A percentile compares a stretch with the other conserved stretches of the same genome.
phyloP scores from a whole-genome alignment of 2,888 invertebrate genomes.

The Tetheella fluctuosa region DNA sequence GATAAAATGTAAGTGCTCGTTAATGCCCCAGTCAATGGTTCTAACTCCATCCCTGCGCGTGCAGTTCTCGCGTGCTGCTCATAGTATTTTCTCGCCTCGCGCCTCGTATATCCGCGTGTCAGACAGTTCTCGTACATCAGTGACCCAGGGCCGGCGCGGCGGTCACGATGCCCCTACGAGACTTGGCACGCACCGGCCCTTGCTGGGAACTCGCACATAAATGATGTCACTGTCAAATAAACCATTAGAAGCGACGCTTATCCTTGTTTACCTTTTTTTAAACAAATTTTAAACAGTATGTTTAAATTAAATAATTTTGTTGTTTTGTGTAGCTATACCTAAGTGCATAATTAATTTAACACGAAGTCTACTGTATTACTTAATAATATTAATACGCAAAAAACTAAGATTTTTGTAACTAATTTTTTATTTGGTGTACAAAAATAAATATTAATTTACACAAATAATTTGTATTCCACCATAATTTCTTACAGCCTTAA shows the following conservation, averaged over 20 bases:
- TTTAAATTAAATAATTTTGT: no score
- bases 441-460: no score
- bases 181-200: constrained; percentile 45
- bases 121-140: constrained; percentile 52
- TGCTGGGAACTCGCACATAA: constrained; percentile 25
- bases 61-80: constrained; percentile 36
- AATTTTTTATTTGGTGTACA: no score
- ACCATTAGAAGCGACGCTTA: constrained; percentile 16
- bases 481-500: neutral
- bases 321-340: no score
- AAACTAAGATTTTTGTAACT: no score
- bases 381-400: no score
- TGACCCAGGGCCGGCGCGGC: constrained; percentile 32
- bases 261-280: constrained; percentile 1
- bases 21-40: neutral
- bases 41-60: constrained; percentile 33
- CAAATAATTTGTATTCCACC: neutral
- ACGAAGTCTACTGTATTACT: no score
- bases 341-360: no score
- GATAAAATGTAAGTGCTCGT: neutral
- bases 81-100: constrained; percentile 57
- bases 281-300: neutral
- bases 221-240: constrained; percentile 37
- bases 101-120: constrained; percentile 52
- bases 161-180: constrained; percentile 35